A percentile compares a stretch with the other conserved stretches of the same genome.
Evolutionary conservation across 2,797 vertebrate species (phyloP).

Genomic region (Hapalemur alaotrensis): DNA sequence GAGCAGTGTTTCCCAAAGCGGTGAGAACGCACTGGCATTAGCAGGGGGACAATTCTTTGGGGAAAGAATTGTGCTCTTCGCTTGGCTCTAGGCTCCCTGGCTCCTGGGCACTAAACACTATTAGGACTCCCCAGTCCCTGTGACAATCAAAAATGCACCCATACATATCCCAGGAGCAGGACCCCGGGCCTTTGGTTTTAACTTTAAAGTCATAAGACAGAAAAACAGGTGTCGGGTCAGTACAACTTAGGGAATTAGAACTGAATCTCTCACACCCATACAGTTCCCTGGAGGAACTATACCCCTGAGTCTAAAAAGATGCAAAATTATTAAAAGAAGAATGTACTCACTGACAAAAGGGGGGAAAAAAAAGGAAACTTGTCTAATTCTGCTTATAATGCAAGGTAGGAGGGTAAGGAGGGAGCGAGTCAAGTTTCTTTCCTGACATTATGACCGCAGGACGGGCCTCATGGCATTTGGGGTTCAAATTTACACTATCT

Average conservation of each 20-base stretch:
- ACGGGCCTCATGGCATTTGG: neutral
- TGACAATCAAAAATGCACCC: neutral
- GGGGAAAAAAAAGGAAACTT: neutral
- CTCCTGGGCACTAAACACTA: neutral
- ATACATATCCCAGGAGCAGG: neutral
- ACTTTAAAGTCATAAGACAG: neutral
- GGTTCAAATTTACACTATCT: neutral
- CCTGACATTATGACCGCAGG: neutral
- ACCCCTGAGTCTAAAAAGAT: neutral
- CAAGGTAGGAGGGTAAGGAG: neutral
- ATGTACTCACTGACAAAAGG: neutral
- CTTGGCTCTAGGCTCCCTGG: no score
- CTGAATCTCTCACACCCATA: neutral
- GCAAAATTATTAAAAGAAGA: neutral
- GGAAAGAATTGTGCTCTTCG: neutral
- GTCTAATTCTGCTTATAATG: neutral
- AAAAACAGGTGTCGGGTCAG: neutral
- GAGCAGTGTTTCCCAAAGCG: neutral
- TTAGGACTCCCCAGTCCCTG: no score
- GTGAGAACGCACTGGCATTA: rapidly evolving
- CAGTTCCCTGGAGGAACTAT: neutral
- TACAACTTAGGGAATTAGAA: neutral
- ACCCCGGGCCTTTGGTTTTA: neutral
- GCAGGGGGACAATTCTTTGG: neutral
- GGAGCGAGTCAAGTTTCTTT: neutral